Conservation (phyloP, 2,888 invertebrate species). For the Yponomeuta sedellus region DNA sequence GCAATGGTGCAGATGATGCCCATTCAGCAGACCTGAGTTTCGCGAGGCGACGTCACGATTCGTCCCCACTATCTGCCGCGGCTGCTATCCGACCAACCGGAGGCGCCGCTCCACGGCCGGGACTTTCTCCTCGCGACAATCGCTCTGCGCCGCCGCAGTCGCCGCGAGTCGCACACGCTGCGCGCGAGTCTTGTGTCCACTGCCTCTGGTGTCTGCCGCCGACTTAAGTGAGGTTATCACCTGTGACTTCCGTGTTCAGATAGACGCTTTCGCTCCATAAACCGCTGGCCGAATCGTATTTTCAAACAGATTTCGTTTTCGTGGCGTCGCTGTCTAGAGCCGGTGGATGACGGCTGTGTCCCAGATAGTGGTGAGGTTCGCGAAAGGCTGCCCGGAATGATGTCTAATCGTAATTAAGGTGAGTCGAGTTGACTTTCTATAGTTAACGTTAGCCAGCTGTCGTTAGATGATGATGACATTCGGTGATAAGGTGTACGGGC, state of each 20-base stretch:
- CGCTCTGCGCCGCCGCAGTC: constrained; percentile 41
- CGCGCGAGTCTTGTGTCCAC: constrained; percentile 47
- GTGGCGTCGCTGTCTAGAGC: constrained; percentile 17
- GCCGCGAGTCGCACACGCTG: constrained; percentile 55
- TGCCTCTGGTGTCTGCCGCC: constrained; percentile 26
- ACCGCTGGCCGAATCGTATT: constrained; percentile 53
- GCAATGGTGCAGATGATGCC: constrained; percentile 25
- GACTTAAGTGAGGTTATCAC: constrained; percentile 20
- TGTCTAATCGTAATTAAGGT: constrained; percentile 57
- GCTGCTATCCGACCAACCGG: constrained; percentile 47
- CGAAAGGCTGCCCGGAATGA: constrained; percentile 38
- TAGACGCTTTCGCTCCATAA: constrained; percentile 64
- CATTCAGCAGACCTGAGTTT: constrained; percentile 49
- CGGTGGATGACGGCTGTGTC: constrained; percentile 34
- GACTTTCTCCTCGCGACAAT: constrained; percentile 76
- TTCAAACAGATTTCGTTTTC: constrained; percentile 24
- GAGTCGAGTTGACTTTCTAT: constrained; percentile 54
- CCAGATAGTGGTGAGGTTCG: constrained; percentile 30
- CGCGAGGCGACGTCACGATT: constrained; percentile 60
- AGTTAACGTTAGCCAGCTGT: constrained; percentile 39
- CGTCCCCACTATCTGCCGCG: constrained; percentile 47
- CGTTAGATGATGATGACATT: constrained; percentile 56
- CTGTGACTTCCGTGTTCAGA: constrained; percentile 54
- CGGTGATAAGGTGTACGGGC: constrained; percentile 56
- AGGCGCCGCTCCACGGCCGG: constrained; percentile 66